Conservation (phyloP, 2,113 vertebrate genomes). For the Cheirogaleus medius region DNA sequence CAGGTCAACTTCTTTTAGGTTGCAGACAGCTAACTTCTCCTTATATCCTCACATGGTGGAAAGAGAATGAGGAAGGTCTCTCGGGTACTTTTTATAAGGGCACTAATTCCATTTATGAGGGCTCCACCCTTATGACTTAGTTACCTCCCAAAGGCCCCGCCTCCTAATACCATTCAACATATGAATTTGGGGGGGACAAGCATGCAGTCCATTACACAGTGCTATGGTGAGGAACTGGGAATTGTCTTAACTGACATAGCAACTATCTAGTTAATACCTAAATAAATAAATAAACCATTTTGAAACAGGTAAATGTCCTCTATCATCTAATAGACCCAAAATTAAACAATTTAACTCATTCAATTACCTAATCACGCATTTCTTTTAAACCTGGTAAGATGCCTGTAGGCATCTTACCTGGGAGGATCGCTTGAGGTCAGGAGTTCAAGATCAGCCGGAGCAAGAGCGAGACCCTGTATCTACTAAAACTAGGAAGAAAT, state of each 20-base stretch:
- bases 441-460: too few relatives aligned
- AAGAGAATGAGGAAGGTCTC: not conserved
- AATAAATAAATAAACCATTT: not conserved
- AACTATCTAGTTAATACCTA: not conserved
- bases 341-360: conserved; percentile 19
- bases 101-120: not conserved
- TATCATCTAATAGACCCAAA: conserved; percentile 26
- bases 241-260: not conserved
- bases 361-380: not conserved
- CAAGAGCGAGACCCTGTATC: too few relatives aligned
- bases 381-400: conserved; percentile 10
- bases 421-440: too few relatives aligned
- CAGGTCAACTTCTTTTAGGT: not conserved
- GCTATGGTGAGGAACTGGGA: not conserved
- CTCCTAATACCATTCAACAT: not conserved
- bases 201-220: not conserved
- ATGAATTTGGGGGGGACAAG: not conserved
- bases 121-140: not conserved
- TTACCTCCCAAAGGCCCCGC: not conserved
- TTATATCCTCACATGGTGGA: not conserved
- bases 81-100: not conserved
- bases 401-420: too few relatives aligned
- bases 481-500: too few relatives aligned
- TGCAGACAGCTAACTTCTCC: not conserved
- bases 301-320: not conserved